Evolutionary conservation across 2,888 invertebrate genomes (phyloP).

Genomic region (Minunthozetes semirufus): DNA sequence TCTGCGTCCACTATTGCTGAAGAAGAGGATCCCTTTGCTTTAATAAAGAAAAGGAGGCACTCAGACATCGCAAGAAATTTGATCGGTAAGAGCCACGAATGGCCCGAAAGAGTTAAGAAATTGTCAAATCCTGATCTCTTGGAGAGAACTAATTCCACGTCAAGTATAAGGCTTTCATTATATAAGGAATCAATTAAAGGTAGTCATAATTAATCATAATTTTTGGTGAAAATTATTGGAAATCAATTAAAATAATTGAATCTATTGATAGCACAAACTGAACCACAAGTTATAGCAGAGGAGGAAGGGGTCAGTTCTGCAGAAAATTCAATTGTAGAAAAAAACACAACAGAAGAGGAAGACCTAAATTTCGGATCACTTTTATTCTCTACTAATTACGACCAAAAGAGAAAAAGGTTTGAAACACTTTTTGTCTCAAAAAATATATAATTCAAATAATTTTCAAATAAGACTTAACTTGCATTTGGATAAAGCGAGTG

Average conservation of each 20-base stretch:
- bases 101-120: neutral
- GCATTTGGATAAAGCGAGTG: conserved; percentile 44
- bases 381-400: conserved; percentile 36
- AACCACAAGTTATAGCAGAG: neutral
- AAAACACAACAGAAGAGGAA: neutral
- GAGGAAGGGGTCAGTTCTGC: neutral
- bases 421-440: neutral
- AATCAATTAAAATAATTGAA: no score
- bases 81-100: conserved; percentile 13
- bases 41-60: conserved; percentile 2
- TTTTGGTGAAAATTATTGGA: no score
- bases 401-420: conserved; percentile 37
- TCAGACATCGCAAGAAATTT: neutral
- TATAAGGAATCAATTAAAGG: conserved; percentile 12
- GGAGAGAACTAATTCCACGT: neutral
- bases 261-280: neutral
- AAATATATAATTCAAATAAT: neutral
- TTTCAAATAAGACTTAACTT: conserved; percentile 35
- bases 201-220: no score
- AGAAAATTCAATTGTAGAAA: neutral
- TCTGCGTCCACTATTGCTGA: conserved; percentile 24
- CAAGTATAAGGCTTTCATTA: neutral
- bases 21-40: neutral
- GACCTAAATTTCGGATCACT: conserved; percentile 34
- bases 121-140: neutral